Percentiles rank a stretch among this genome's conserved stretches.
These are phyloP conservation scores for Loripinus fragilis DNA, from an alignment of 2,888 invertebrate species.

Conservation along the genomic window DNA sequence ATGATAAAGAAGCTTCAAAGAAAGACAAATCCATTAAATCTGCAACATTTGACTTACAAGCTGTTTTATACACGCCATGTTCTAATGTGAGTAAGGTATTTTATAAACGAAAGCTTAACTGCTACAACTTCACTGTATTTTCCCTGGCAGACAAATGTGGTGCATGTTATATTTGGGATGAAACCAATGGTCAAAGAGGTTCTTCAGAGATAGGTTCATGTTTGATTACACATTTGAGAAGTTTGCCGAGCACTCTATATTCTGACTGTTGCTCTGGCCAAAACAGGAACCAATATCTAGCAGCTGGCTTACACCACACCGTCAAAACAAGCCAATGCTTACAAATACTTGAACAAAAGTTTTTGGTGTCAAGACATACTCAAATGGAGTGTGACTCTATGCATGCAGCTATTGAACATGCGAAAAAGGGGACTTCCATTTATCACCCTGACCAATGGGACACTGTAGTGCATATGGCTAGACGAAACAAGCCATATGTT, in stretches of 20 bases:
- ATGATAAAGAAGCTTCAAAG: slow-evolving; percentile 20
- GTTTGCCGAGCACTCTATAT: slow-evolving; percentile 21
- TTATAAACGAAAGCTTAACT: slow-evolving; percentile 41
- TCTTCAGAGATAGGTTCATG: slow-evolving; percentile 35
- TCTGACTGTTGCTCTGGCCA: slow-evolving; percentile 44
- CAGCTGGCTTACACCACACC: slow-evolving; percentile 20
- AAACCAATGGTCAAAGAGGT: slow-evolving; percentile 31
- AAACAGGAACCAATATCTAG: slow-evolving; percentile 47
- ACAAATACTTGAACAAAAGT: slow-evolving; percentile 19
- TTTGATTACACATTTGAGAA: slow-evolving; percentile 11
- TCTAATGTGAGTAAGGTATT: slow-evolving; percentile 37
- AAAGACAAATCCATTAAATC: slow-evolving; percentile 14
- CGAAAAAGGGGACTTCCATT: slow-evolving; percentile 33
- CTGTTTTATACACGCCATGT: slow-evolving; percentile 40
- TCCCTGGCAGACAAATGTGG: slow-evolving; percentile 27
- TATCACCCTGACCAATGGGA: slow-evolving; percentile 46
- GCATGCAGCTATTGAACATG: slow-evolving; percentile 43
- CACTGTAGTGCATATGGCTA: slow-evolving; percentile 30
- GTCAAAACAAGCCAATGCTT: background rate
- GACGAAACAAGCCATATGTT: slow-evolving; percentile 43
- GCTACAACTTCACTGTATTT: slow-evolving; percentile 42
- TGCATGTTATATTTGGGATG: slow-evolving; percentile 37
- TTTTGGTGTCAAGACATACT: slow-evolving; percentile 38
- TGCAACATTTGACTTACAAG: slow-evolving; percentile 41
- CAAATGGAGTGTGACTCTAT: slow-evolving; percentile 53